These are phyloP conservation scores for Drosophila conformis DNA, from an alignment of 2,888 invertebrate genomes.

Conservation along the genomic window DNA sequence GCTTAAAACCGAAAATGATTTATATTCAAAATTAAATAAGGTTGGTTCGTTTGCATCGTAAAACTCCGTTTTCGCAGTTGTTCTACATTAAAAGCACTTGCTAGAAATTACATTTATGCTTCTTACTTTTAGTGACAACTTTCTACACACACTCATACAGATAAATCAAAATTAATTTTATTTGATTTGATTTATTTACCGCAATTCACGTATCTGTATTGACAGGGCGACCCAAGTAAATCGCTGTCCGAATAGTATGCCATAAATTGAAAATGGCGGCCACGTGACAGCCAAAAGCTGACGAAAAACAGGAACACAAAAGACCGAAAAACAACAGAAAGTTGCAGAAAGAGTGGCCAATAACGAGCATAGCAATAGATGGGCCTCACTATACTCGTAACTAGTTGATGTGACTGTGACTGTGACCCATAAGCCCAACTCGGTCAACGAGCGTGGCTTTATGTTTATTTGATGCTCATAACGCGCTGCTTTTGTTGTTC, in stretches of 20 bases:
- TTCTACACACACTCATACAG: slow-evolving; percentile 25
- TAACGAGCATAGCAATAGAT: slow-evolving; percentile 43
- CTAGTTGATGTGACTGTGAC: slow-evolving; percentile 61
- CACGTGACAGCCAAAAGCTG: slow-evolving; percentile 47
- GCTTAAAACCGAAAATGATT: slow-evolving; percentile 34
- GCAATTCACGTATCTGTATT: slow-evolving; percentile 35
- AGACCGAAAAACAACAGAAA: neutral
- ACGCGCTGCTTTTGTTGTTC: slow-evolving; percentile 26
- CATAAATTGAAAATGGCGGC: slow-evolving; percentile 68
- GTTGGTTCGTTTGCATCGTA: slow-evolving; percentile 1
- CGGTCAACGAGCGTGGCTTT: slow-evolving; percentile 61
- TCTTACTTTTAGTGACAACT: slow-evolving; percentile 65
- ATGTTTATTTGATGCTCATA: slow-evolving; percentile 72
- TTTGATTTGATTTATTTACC: slow-evolving; percentile 69
- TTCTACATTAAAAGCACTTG: slow-evolving; percentile 28
- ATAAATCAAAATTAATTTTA: slow-evolving; percentile 54
- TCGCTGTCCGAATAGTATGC: slow-evolving; percentile 52
- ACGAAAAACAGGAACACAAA: slow-evolving; percentile 24
- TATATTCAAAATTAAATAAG: slow-evolving; percentile 23
- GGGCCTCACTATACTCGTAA: slow-evolving; percentile 43
- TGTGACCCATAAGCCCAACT: slow-evolving; percentile 66
- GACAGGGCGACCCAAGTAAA: slow-evolving; percentile 36
- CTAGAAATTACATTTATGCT: slow-evolving; percentile 63
- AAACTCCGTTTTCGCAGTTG: neutral
- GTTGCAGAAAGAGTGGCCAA: slow-evolving; percentile 20